Evolutionary conservation across 2,797 vertebrate species (phyloP), one percentile per base, ranked within the genome.

Genomic region (Steatocranus sp.): DNA sequence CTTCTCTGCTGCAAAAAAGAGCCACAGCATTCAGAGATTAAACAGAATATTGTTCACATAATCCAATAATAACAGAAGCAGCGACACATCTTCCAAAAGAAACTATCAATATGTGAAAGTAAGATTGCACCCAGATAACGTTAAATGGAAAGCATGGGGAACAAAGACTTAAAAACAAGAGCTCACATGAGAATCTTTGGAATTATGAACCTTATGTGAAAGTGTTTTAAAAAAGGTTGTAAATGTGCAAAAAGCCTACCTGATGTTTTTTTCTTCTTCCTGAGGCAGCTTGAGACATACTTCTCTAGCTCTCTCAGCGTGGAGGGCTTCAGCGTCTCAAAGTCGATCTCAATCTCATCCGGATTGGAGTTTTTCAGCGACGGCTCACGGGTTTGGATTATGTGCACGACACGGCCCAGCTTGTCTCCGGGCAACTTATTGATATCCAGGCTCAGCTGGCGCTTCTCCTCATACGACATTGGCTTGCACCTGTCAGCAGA

Each of bases 281-380:
- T 95, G 82, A 98, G 95, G 91, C 97, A 98, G 77, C 96, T 97
- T 4, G 97, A 98, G 32, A 98, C 98, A 3, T 98, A 98, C 68
- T 97, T 95, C 90, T 98, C 97, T 85, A 98, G 93, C 94, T 98
- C 97, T 9, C 98, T 94, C 63, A 98, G 87, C 0, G 98, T 98
- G 78, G 97, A 98, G 3, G 97, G 97, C 86, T 98, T 98, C 70
- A 98, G 91, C 2, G 97, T 98, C 94, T 98, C 98, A 6, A 98
- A 98, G 94, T 98, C 98, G 1, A 98, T 98, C 95, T 98, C 98
- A 2, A 98, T 98, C 94, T 98, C 98, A 0, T 98, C 97, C 0
- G 98, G 97, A 87, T 98, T 98, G 81, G 98, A 98, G 91, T 98
- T 98, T 63, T 98, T 98, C 17, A 98, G 96, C 0, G 97, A 97